These are phyloP conservation scores for Thaleichthys pacificus DNA, from an alignment of 2,797 vertebrate species.

Conservation along the genomic window DNA sequence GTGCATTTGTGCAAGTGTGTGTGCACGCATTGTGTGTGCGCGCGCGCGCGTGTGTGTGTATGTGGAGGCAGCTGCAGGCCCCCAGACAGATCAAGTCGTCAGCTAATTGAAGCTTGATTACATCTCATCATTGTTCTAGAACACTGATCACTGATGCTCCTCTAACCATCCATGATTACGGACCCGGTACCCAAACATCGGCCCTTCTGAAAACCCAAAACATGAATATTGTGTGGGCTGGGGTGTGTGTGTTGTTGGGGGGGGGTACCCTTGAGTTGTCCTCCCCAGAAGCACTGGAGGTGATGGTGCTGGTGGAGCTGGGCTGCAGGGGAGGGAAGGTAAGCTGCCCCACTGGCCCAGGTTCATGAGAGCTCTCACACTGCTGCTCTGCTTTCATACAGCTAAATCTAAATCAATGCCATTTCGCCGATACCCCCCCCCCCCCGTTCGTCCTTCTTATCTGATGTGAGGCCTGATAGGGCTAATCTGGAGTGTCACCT, in stretches of 20 bases:
- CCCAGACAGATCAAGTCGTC: conserved; percentile 69
- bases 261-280: conserved; percentile 46
- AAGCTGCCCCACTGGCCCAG: conserved; percentile 29
- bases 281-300: conserved; percentile 23
- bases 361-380: conserved; percentile 77
- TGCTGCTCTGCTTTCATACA: conserved; percentile 73
- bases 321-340: conserved; percentile 37
- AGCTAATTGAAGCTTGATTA: conserved; percentile 75
- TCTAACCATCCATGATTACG: too few species aligned
- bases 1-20: not conserved
- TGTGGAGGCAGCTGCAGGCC: conserved; percentile 52
- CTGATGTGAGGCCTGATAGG: conserved; percentile 58
- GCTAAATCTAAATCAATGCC: conserved; percentile 82
- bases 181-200: too few species aligned
- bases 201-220: too few species aligned
- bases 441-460: conserved; percentile 58
- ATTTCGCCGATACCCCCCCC: conserved; percentile 46
- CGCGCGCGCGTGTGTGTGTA: not conserved
- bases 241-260: conserved; percentile 17
- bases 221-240: too few species aligned
- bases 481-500: conserved; percentile 68
- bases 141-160: conserved; percentile 25
- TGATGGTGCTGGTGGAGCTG: not conserved
- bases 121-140: conserved; percentile 56
- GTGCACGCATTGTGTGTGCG: not conserved